A percentile compares a stretch with the other conserved stretches of the same genome.
phyloP scores from a whole-genome alignment of 2,113 vertebrate genomes.

The Syrmaticus mikado region DNA sequence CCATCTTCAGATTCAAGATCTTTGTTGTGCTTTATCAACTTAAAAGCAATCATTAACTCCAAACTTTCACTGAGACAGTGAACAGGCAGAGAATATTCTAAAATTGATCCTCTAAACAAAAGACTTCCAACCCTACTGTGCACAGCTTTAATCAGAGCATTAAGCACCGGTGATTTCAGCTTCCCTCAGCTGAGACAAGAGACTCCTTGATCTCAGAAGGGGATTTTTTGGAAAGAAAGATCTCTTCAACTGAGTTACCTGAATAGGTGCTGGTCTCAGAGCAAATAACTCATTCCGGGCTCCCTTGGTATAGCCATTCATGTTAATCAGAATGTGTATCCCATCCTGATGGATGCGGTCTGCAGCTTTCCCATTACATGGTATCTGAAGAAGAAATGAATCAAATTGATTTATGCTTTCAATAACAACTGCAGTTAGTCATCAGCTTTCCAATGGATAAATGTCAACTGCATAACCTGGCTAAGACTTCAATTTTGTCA shows the following conservation, averaged over 20 bases:
- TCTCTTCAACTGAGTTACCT: conserved; percentile 77
- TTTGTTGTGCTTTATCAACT: not conserved
- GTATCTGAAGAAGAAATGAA: conserved; percentile 80
- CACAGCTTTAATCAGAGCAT: not conserved
- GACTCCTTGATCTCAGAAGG: not conserved
- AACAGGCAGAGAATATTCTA: not conserved
- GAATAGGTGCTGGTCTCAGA: conserved; percentile 92
- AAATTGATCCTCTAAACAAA: not conserved
- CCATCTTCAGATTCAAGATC: not conserved
- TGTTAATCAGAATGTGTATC: conserved; percentile 95
- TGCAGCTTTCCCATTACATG: conserved; percentile 98
- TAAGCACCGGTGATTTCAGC: not conserved
- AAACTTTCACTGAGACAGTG: not conserved
- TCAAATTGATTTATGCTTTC: not conserved
- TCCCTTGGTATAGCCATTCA: conserved; percentile 99
- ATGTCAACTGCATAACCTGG: not conserved
- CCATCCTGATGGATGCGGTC: conserved; percentile 98
- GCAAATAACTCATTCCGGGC: conserved; percentile 97
- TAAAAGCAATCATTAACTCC: not conserved
- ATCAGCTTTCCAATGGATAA: not conserved
- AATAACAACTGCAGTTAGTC: not conserved
- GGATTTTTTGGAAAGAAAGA: not conserved
- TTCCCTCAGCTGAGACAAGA: not conserved
- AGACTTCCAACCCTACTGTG: fast-evolving
- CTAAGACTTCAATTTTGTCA: not conserved